phyloP scores from a whole-genome alignment of 2,797 vertebrate genomes.

The Clarias fuscus region DNA sequence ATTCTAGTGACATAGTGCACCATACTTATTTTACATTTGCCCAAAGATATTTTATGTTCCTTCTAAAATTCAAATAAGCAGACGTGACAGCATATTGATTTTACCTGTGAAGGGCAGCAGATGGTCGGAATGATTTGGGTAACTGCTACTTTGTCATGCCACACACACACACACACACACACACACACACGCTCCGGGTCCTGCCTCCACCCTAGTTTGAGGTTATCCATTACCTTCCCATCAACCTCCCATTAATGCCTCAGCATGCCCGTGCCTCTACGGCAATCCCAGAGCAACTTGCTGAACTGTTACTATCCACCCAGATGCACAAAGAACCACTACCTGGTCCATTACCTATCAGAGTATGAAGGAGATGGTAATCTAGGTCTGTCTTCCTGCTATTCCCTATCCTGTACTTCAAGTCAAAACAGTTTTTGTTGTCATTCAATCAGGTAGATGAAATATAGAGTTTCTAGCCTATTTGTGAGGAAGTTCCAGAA shows the following conservation, averaged over 20 bases:
- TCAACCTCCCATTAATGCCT: conserved; percentile 56
- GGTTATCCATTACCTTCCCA: conserved; percentile 56
- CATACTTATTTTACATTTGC: background rate
- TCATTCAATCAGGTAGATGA: background rate
- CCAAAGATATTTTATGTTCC: conserved; percentile 19
- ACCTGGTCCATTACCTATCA: conserved; percentile 42
- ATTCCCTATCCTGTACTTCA: conserved; percentile 8
- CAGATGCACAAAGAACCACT: conserved; percentile 26
- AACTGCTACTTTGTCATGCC: conserved; percentile 47
- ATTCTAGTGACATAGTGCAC: background rate
- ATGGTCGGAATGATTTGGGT: conserved; percentile 37
- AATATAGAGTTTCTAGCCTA: background rate
- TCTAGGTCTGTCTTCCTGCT: conserved; percentile 20
- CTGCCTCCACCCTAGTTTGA: conserved; percentile 34
- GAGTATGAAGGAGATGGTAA: conserved; percentile 37
- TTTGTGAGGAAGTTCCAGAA: background rate
- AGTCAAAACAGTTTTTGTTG: conserved; percentile 8
- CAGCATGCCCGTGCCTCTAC: conserved; percentile 47
- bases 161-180: conserved; percentile 10
- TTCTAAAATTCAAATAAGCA: conserved; percentile 24
- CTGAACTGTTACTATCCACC: conserved; percentile 37
- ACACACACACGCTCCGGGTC: background rate
- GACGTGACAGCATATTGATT: conserved; percentile 37
- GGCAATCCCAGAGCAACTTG: conserved; percentile 35
- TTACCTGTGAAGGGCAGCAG: conserved; percentile 45